Evolutionary conservation across 2,888 invertebrate genomes (phyloP), one percentile per base, ranked within the genome.

Genomic region (Atrina japonica): DNA sequence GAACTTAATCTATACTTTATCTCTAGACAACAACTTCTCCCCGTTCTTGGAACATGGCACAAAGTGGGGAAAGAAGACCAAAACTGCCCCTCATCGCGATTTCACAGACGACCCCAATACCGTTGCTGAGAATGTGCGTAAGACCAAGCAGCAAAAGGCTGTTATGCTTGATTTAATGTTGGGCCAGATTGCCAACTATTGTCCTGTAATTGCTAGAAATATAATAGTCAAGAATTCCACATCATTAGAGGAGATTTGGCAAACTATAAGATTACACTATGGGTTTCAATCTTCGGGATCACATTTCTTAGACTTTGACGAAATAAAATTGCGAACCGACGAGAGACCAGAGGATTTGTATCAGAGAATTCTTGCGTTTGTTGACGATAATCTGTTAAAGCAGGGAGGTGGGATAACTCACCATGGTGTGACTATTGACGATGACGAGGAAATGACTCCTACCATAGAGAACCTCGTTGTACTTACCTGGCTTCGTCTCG

Each of bases 171-270:
- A 76, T 18, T 23, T 73, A 1, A 76, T 76, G 76, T 45, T 80
- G n/a, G 78, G 80, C 3, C 80, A 78, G 16, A 78, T 78, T 47
- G 77, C 78, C 0, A 81, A 78, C 43, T 78, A 61, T n/a, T 78
- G 75, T 27, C 77, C 75, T 2, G 41, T 78, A 2, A 78, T 73
- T 30, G 73, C 76, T 11, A 35, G 77, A 7, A 73, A 71, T 25
- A 75, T 71, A 5, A 75, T 75, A 14, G 79, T 79, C 0, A 75
- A 69, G 58, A 79, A 77, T 35, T 78, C 75, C 0, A 75, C 75
- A 1, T 73, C 66, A 7, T 41, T 78, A 14, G 47, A 66, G 14
- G 43, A 45, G 23, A 75, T 80, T 2, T 76, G 80, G 76, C 74
- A 78, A 41, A 41, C 68, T 0, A 67, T 79, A 18, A 14, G 73